phyloP scores from a whole-genome alignment of 2,888 invertebrate species.

The Melinaea menophilus region DNA sequence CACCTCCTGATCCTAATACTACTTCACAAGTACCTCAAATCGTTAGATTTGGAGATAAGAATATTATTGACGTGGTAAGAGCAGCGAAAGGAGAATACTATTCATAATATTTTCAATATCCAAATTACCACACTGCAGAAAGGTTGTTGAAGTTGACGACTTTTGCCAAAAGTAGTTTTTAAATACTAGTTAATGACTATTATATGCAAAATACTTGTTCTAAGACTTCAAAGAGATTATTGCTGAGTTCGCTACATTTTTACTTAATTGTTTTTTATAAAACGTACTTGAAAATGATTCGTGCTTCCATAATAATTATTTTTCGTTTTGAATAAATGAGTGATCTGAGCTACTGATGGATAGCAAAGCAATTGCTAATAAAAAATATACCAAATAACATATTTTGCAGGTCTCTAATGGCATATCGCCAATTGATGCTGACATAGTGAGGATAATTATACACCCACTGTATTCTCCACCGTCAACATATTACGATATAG shows the following conservation, averaged over 20 bases:
- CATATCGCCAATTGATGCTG: constrained; percentile 27
- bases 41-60: constrained; percentile 46
- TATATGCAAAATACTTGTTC: too few species aligned
- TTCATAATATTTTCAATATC: background rate
- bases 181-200: too few species aligned
- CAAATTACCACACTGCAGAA: background rate
- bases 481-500: constrained; percentile 41
- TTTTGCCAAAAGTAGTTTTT: too few species aligned
- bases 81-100: background rate
- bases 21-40: constrained; percentile 39
- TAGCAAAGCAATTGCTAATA: too few species aligned
- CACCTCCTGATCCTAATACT: constrained; percentile 33
- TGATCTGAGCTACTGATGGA: too few species aligned
- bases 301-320: too few species aligned
- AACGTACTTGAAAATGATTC: too few species aligned
- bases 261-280: too few species aligned
- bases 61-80: constrained; percentile 24
- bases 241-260: too few species aligned
- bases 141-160: too few species aligned
- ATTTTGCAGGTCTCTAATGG: background rate
- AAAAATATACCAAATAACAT: background rate
- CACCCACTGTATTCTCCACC: constrained; percentile 38
- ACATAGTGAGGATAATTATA: constrained; percentile 34
- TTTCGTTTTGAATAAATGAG: too few species aligned
- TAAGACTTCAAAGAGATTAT: too few species aligned